Evolutionary conservation across 1,140 invertebrate genomes (phyloP), one percentile per base, ranked within the genome.

Genomic region (Propsilocerus akamusi): DNA sequence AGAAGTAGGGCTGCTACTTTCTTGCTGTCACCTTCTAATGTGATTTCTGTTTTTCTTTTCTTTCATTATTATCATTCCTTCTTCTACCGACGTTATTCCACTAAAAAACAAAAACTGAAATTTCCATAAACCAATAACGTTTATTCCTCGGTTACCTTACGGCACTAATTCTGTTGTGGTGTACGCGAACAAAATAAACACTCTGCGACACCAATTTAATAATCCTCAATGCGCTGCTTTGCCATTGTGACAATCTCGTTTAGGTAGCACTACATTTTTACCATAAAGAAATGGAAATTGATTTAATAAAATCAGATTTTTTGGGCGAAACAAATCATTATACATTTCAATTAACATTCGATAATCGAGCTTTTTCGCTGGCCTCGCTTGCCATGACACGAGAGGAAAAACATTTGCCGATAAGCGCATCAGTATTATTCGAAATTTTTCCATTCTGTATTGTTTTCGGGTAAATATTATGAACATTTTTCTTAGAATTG

Each of bases 361-460:
- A 97, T 68, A 97, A 98, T 68, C 73, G 80, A 30, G 89, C 87
- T 1, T 87, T 87, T 55, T 85, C 83, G 0, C 64, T 86, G 28
- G 80, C 83, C 3, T 85, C 81, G 0, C 63, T 89, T 50, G 77
- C 79, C 1, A 83, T 89, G 78, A 86, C 83, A 2, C 72, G 83
- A 10, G 85, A 89, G 58, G 86, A 90, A 58, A 85, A 86, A 62
- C 83, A 87, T 63, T 63, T 94, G 55, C 81, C 89, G 4, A 85
- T 93, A 30, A 84, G 80, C 58, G 86, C 88, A 0, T 82, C 83
- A 0, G 81, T 94, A 5, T 73, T 97, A 8, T 96, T 97, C 57
- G 91, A 97, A 63, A 90, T 97, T 59, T 98, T 97, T 68, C 94
- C 95, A 5, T 97, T 97, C 70, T 93, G 91, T 67, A 86, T 97